Conservation (phyloP, 2,797 vertebrate genomes). For the Macropodus opercularis region DNA sequence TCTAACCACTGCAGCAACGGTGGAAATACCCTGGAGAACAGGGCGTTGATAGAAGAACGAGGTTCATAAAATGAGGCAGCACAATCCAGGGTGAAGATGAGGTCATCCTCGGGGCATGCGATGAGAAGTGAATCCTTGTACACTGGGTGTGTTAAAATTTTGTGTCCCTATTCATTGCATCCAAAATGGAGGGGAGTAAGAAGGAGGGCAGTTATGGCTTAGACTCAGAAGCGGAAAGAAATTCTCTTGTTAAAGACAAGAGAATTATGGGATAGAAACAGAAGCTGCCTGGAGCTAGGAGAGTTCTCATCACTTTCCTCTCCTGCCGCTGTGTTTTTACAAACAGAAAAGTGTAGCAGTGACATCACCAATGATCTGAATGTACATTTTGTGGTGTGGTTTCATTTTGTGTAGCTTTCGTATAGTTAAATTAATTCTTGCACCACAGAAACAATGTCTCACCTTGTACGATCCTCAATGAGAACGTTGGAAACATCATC, state of each 20-base stretch:
- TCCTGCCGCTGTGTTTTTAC: constrained; percentile 23
- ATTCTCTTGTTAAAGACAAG: constrained; percentile 42
- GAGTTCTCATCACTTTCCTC: constrained; percentile 37
- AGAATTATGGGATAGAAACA: constrained; percentile 43
- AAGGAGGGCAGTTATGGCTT: constrained; percentile 27
- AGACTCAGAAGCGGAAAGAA: constrained; percentile 47
- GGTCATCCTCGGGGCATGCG: constrained; percentile 58
- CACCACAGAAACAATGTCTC: constrained; percentile 24
- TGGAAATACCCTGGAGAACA: constrained; percentile 40
- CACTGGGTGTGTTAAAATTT: constrained; percentile 43
- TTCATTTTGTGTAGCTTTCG: constrained; percentile 18
- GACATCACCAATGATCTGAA: constrained; percentile 22
- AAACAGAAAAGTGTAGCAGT: constrained; percentile 5
- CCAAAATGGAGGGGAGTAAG: constrained; percentile 36
- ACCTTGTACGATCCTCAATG: too few relatives aligned
- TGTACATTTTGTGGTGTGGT: constrained; percentile 20
- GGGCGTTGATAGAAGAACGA: constrained; percentile 44
- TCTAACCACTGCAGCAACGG: constrained; percentile 39
- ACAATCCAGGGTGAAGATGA: constrained; percentile 47
- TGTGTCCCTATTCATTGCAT: constrained; percentile 41
- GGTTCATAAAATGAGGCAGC: constrained; percentile 61
- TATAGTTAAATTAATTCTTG: constrained; percentile 43
- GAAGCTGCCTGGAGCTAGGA: constrained; percentile 31
- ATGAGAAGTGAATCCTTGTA: constrained; percentile 55
- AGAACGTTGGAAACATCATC: constrained; percentile 12